These are phyloP conservation scores for Podarcis lilfordi DNA, from an alignment of 2,797 vertebrate genomes.

Conservation along the genomic window DNA sequence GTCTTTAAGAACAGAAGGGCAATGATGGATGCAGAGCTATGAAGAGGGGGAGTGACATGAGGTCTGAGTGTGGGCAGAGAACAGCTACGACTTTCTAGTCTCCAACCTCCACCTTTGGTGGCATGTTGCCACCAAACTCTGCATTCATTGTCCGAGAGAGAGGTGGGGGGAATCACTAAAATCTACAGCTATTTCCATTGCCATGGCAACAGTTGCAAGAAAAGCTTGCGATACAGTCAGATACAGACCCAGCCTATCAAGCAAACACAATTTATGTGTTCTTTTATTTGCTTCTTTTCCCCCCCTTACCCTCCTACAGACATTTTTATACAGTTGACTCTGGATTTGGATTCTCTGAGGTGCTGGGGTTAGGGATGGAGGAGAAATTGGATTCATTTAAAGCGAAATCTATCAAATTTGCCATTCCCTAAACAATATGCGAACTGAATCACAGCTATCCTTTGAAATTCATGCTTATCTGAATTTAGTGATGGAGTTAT, in stretches of 20 bases:
- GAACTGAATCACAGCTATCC: too few species aligned
- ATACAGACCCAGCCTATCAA: conserved; percentile 18
- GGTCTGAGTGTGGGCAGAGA: neutral
- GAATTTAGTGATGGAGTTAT: too few species aligned
- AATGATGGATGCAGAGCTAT: neutral
- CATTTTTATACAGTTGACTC: neutral
- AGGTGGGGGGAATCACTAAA: neutral
- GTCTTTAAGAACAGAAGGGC: conserved; percentile 31
- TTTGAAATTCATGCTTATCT: too few species aligned
- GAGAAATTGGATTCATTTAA: too few species aligned
- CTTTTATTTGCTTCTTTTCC: conserved; percentile 17
- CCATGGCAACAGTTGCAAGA: conserved; percentile 67
- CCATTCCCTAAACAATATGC: too few species aligned
- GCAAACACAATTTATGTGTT: conserved; percentile 32
- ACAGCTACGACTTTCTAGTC: neutral
- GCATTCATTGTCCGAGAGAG: conserved; percentile 27
- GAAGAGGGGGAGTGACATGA: neutral
- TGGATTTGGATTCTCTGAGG: neutral
- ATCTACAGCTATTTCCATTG: conserved; percentile 58
- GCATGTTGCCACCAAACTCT: conserved; percentile 23
- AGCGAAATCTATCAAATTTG: too few species aligned
- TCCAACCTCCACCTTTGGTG: conserved; percentile 13
- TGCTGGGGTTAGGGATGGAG: neutral
- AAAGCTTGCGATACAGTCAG: conserved; percentile 35
- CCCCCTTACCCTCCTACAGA: neutral